Base-by-base conservation (phyloP, 30 jellyfish, hydroid and myxozoan genomes). In the Aurelia coerulea region DNA sequence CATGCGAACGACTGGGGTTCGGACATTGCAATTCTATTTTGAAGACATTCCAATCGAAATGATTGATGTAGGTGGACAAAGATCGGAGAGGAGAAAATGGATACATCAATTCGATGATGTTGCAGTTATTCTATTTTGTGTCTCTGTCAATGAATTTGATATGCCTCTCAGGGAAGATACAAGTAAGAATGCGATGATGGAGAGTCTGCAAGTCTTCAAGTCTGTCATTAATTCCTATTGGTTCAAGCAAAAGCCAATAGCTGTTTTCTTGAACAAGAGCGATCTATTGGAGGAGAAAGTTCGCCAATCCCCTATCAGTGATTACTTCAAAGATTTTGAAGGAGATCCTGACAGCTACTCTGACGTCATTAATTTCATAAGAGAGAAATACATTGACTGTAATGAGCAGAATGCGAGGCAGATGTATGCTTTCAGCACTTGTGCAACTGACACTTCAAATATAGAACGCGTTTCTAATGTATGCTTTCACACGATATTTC, bases 61-160 rank as follows among this genome's bases (percentile, higher is more conserved):
- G 68, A 80, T 87, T 12, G 96, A 87, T 37, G 96, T 87, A 3
- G 96, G 96, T 14, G 96, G 96, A 31, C 96, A 87, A 50, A 53
- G 96, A 34, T 87, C 96, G 56, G 96, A 87, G 90, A 85, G 96
- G 13, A 56, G 96, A 37, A 87, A 87, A 60, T 87, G 96, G 96
- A 87, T 87, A 10, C 96, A 87, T 52, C 62, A 58, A 32, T 80
- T 87, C 42, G 96, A 87, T 59, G 81, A 87, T 41, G 84, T 76
- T 58, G 90, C 78, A 49, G 81, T 87, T 11, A 72, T 87, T 12
- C 74, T 87, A 70, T 87, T 87, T 62, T 87, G 96, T 65, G 90
- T 66, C 9, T 70, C 96, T 1, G 69, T 68, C 1, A 59, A 79
- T 33, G 96, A 79, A 32, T 87, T 65, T 52, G 85, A 87, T 73